phyloP scores from a whole-genome alignment of 2,113 vertebrate species.

The Callorhinus ursinus region DNA sequence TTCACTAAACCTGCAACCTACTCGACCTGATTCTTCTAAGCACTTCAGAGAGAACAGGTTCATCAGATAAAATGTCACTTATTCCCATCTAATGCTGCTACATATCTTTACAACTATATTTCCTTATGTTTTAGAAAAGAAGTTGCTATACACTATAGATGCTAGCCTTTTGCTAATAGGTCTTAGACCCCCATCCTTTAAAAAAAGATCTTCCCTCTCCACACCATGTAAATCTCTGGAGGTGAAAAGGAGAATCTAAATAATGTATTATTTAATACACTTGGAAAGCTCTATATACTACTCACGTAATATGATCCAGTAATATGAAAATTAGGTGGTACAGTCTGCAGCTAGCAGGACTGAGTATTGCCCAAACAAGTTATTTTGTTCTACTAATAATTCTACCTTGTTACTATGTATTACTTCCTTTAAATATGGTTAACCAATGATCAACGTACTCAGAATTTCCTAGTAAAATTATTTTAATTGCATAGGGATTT shows the following conservation, averaged over 20 bases:
- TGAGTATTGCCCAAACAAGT: background rate
- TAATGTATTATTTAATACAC: background rate
- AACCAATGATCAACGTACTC: background rate
- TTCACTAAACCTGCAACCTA: background rate
- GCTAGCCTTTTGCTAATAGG: background rate
- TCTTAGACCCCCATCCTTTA: background rate
- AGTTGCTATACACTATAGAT: background rate
- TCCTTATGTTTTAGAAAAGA: conserved; percentile 9
- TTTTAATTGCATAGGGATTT: background rate
- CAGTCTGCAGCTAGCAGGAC: background rate
- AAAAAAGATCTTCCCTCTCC: background rate
- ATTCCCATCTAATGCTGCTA: background rate
- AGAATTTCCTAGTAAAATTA: conserved; percentile 26
- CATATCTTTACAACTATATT: background rate
- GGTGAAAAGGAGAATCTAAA: background rate
- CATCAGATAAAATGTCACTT: background rate
- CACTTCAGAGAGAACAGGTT: background rate
- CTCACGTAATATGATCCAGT: background rate
- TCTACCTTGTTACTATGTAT: background rate
- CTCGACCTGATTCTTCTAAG: background rate
- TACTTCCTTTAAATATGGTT: background rate
- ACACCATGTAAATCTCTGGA: background rate
- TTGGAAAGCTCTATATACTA: background rate
- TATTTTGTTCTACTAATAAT: background rate
- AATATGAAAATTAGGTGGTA: background rate